phyloP scores from a whole-genome alignment of 2,113 vertebrate species.

The Spilogale gracilis region DNA sequence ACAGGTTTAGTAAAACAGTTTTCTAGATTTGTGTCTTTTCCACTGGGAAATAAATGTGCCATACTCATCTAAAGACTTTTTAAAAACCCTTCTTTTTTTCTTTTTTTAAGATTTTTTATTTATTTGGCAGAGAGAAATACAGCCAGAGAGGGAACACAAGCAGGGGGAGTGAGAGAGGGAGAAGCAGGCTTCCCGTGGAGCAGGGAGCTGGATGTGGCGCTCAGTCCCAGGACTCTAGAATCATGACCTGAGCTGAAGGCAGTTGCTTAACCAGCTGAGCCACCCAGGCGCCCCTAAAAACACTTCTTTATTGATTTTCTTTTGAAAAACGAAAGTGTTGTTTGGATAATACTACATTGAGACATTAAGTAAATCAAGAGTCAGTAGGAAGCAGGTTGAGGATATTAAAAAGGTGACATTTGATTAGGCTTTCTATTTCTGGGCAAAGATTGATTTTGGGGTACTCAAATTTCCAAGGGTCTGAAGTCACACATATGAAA shows the following conservation, averaged over 20 bases:
- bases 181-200: too few species aligned
- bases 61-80: not conserved
- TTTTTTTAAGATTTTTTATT: not conserved
- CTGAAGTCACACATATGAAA: slow-evolving; percentile 4
- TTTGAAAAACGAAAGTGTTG: slow-evolving; percentile 68
- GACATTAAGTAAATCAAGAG: not conserved
- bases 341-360: slow-evolving; percentile 5
- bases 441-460: slow-evolving; percentile 15
- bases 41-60: slow-evolving; percentile 38
- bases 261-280: too few species aligned
- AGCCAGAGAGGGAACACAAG: too few species aligned
- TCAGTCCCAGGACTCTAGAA: too few species aligned
- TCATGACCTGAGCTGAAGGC: too few species aligned
- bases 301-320: slow-evolving; percentile 52
- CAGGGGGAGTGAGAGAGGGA: too few species aligned
- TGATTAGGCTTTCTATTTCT: slow-evolving; percentile 42
- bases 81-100: slow-evolving; percentile 61
- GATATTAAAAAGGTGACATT: slow-evolving; percentile 47
- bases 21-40: not conserved
- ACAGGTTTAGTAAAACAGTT: slow-evolving; percentile 1
- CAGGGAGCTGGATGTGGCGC: too few species aligned
- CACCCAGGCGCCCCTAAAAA: not conserved
- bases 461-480: slow-evolving; percentile 19
- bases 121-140: too few species aligned
- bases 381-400: slow-evolving; percentile 48